These are phyloP conservation scores for Eulemur mongoz DNA, from an alignment of 2,797 vertebrate species.

Conservation along the genomic window DNA sequence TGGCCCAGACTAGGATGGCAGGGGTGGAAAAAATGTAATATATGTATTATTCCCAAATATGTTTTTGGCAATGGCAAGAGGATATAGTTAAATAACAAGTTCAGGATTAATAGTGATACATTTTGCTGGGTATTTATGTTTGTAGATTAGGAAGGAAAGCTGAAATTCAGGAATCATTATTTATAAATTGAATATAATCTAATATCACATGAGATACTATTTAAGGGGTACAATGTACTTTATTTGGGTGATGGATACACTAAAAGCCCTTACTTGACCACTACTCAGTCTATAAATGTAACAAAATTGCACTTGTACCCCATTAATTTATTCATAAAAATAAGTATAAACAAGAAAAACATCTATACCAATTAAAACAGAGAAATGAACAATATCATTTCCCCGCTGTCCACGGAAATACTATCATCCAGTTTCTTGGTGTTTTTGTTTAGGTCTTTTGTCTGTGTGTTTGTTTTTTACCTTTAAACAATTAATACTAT, in stretches of 20 bases:
- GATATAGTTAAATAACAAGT: background rate
- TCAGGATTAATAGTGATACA: background rate
- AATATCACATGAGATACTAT: too few relatives aligned
- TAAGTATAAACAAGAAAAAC: too few relatives aligned
- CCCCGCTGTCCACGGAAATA: background rate
- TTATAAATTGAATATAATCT: background rate
- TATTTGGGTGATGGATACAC: too few relatives aligned
- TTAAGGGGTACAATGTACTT: too few relatives aligned
- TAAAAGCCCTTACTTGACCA: too few relatives aligned
- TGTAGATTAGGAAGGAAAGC: background rate
- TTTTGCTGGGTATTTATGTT: background rate
- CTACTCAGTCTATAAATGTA: too few relatives aligned
- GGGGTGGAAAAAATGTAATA: too few relatives aligned
- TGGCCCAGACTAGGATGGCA: background rate
- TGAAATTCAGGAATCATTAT: background rate
- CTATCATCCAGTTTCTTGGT: rapidly evolving
- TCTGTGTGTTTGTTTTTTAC: background rate
- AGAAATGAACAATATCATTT: background rate
- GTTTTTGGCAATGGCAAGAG: background rate
- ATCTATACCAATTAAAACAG: background rate
- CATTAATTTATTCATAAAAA: too few relatives aligned
- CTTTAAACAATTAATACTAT: background rate
- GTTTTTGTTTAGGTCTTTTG: background rate
- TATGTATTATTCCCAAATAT: background rate
- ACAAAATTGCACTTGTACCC: too few relatives aligned